Evolutionary conservation across 2,888 invertebrate species (phyloP).

Genomic region (Papilio protenor): DNA sequence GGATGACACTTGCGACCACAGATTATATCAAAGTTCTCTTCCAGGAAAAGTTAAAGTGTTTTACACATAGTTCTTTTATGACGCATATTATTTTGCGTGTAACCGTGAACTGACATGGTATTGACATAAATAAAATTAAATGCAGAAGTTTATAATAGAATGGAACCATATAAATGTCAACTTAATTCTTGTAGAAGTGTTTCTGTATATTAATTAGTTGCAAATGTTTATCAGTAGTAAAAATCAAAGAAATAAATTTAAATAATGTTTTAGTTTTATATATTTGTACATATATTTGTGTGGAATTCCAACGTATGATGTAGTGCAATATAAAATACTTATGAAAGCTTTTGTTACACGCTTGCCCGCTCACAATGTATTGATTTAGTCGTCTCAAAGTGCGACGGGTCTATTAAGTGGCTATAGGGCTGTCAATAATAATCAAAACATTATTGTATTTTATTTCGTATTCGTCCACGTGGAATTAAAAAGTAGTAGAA

Average conservation of each 20-base stretch:
- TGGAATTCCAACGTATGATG: conserved; percentile 23
- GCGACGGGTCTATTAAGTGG: conserved; percentile 41
- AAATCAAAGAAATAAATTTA: background rate
- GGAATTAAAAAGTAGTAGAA: too few relatives aligned
- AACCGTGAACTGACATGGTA: background rate
- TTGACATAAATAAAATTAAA: background rate
- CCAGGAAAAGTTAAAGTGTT: conserved; percentile 31
- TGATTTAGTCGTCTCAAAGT: conserved; percentile 35
- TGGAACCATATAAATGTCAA: background rate
- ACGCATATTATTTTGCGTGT: background rate
- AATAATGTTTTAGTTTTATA: conserved; percentile 18
- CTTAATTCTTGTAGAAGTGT: background rate
- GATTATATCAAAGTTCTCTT: conserved; percentile 36
- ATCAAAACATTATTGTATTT: too few relatives aligned
- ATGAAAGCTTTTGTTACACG: conserved; percentile 37
- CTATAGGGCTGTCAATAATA: conserved; percentile 33
- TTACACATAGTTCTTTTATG: conserved; percentile 8
- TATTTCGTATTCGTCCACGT: too few relatives aligned
- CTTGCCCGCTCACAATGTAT: conserved; percentile 36
- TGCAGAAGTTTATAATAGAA: background rate
- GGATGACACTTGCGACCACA: conserved; percentile 37
- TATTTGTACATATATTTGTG: conserved; percentile 7
- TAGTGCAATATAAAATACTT: conserved; percentile 34
- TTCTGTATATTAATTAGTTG: background rate
- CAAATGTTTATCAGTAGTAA: background rate